Evolutionary conservation across 2,113 vertebrate species (phyloP).

Genomic region (Epinephelus fuscoguttatus): DNA sequence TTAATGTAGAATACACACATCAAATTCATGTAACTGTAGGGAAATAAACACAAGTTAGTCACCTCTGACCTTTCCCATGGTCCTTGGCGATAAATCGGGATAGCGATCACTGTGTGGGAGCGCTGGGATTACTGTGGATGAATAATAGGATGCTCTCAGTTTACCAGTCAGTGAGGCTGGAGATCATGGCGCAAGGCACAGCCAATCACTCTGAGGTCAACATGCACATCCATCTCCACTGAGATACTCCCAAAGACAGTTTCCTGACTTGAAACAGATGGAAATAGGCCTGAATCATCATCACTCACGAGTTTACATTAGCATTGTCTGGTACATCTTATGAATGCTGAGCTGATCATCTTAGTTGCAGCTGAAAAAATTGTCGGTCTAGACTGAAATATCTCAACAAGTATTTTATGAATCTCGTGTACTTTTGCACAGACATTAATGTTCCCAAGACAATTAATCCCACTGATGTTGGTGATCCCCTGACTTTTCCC

Average conservation of each 20-base stretch:
- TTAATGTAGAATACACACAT: background rate
- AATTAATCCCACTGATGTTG: background rate
- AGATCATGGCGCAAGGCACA: conserved; percentile 59
- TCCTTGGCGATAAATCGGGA: conserved; percentile 28
- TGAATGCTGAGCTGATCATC: background rate
- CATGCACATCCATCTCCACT: conserved; percentile 1
- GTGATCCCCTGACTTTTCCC: background rate
- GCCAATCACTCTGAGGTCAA: background rate
- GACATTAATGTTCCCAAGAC: background rate
- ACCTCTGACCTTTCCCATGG: conserved; percentile 61
- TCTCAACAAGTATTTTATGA: background rate
- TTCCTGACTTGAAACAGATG: conserved; percentile 56
- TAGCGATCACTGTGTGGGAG: conserved; percentile 25
- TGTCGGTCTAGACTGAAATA: background rate
- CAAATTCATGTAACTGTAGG: conserved; percentile 2
- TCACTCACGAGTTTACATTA: conserved; percentile 24
- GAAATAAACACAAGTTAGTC: conserved; percentile 5
- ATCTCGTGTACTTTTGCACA: too few species aligned
- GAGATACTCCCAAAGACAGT: background rate
- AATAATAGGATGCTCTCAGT: conserved; percentile 52
- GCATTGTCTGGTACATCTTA: background rate
- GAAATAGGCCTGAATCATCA: conserved; percentile 34
- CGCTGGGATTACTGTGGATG: conserved; percentile 34
- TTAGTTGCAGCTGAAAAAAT: background rate
- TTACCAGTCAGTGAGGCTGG: conserved; percentile 4